Evolutionary conservation across 2,888 invertebrate species (phyloP), one percentile per base, ranked within the genome.

Genomic region (Polymixis lichenea): DNA sequence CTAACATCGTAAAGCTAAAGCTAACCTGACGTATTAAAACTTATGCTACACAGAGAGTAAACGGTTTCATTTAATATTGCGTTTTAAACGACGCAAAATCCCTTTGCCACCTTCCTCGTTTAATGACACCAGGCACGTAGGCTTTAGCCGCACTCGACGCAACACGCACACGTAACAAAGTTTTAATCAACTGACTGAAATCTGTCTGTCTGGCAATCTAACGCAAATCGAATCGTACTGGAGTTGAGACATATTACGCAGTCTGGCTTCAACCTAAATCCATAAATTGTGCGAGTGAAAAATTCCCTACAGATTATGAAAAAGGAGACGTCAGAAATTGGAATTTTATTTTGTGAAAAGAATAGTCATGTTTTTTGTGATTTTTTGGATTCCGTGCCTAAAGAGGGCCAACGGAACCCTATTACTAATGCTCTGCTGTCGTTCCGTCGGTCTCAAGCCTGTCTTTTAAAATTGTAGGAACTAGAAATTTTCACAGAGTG

Each of bases 141-240:
- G 28, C 58, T 64, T 64, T 2, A 28, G n/a, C 32, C 17, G 32
- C 22, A 49, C 49, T 58, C 32, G 32, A 55, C 58, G 19, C 19
- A 60, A n/a, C 53, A 72, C 64, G 56, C 55, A 55, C 60, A 70
- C 43, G 75, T 56, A 65, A 65, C 55, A 56, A 75, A 56, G 38
- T 75, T 75, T 43, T 55, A 78, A 75, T 80, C 65, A 56, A 62
- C 32, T 38, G 61, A 77, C 77, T 81, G 55, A 77, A 75, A 70
- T 56, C 32, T 22, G 51, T 56, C 77, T 66, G 60, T 58, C 60
- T 65, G 32, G 53, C 28, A 56, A 72, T 68, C 32, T 53, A 32
- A 65, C 38, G 70, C 53, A 82, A 83, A 65, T 78, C 51, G 51
- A 28, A 71, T 85, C 32, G 32, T 67, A 70, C 38, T 72, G 60